Percentiles rank a stretch among this genome's conserved stretches.
These are phyloP conservation scores for Hippotragus niger DNA, from an alignment of 2,113 vertebrate genomes.

Conservation along the genomic window DNA sequence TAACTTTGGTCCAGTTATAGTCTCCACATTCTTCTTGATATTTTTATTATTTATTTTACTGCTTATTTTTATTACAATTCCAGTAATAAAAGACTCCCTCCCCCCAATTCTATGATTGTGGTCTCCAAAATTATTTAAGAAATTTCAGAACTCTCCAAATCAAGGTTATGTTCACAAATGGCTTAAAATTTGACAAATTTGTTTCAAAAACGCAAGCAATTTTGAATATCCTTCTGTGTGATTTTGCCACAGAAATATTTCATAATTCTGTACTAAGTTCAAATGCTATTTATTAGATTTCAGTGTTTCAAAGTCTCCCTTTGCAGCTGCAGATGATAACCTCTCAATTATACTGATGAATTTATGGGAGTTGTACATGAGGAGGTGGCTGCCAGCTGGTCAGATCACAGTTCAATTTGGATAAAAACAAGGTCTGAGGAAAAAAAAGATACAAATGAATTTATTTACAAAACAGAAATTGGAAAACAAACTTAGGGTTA, in stretches of 20 bases:
- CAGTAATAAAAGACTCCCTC: not conserved
- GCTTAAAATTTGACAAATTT: conserved; percentile 22
- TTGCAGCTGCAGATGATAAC: conserved; percentile 7
- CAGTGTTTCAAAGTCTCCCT: not conserved
- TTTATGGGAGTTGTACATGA: not conserved
- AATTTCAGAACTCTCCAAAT: not conserved
- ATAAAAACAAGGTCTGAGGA: not conserved
- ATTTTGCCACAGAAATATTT: conserved; percentile 28
- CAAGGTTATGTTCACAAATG: not conserved
- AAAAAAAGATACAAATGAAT: not conserved
- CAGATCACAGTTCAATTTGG: not conserved
- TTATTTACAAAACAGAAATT: not conserved
- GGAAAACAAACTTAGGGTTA: not conserved
- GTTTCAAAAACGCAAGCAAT: conserved; percentile 23
- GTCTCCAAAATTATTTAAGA: not conserved
- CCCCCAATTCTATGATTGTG: not conserved
- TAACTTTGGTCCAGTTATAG: not conserved
- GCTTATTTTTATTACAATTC: not conserved
- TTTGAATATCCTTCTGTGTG: conserved; percentile 1
- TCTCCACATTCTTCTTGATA: not conserved
- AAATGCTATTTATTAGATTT: conserved; percentile 7
- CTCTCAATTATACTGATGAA: not conserved
- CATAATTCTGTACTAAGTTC: conserved; percentile 19
- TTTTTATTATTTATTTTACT: not conserved
- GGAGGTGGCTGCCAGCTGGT: not conserved